Conservation (phyloP, 2,113 vertebrate species). For the Corvus moneduloides region DNA sequence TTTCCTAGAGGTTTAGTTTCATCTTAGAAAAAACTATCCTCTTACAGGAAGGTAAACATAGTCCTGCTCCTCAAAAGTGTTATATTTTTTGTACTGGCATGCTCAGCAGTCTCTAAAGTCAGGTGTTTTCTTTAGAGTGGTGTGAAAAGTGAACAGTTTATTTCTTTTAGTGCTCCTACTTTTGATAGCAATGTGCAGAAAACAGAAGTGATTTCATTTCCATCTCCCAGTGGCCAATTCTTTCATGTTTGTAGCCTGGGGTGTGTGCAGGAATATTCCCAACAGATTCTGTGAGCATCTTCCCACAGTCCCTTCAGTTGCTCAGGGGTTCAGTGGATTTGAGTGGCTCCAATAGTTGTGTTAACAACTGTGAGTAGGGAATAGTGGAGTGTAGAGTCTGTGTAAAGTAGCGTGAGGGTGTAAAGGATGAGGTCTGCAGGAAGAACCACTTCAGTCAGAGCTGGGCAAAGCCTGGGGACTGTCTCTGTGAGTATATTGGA, state of each 20-base stretch:
- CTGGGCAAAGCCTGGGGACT: background rate
- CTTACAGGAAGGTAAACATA: background rate
- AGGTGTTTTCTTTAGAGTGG: background rate
- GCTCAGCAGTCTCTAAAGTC: background rate
- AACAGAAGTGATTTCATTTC: background rate
- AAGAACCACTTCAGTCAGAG: background rate
- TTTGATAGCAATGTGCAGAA: background rate
- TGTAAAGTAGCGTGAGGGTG: background rate
- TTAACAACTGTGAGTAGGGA: background rate
- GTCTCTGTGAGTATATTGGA: background rate
- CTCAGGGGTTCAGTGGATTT: background rate
- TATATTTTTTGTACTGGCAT: background rate
- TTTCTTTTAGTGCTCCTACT: background rate
- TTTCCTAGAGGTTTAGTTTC: background rate
- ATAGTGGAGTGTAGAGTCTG: accelerated
- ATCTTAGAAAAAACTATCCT: background rate
- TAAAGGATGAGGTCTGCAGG: background rate
- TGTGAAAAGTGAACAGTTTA: background rate
- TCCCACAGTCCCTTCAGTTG: background rate
- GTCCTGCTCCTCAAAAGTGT: background rate
- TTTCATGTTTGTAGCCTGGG: background rate
- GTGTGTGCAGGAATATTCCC: background rate
- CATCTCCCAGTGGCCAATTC: background rate
- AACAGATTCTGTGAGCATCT: background rate
- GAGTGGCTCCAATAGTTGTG: accelerated